phyloP scores from a whole-genome alignment of 2,113 vertebrate genomes.

The Onychostruthus taczanowskii region DNA sequence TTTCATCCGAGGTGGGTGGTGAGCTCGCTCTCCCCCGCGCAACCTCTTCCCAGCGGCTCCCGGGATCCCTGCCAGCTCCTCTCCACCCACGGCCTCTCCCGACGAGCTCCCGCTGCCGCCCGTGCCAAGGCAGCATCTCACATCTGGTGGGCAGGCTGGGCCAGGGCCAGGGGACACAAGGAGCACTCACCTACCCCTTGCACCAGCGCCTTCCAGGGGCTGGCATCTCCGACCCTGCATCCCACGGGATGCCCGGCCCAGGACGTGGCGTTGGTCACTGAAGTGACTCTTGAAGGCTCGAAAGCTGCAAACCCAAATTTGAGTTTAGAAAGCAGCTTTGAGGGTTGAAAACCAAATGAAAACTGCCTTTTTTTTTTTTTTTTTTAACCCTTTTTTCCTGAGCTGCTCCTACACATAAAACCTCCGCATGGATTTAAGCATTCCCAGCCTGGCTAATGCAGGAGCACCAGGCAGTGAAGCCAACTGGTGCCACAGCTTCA shows the following conservation, averaged over 20 bases:
- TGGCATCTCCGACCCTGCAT: background rate
- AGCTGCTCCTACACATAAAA: background rate
- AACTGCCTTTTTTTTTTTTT: background rate
- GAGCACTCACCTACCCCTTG: background rate
- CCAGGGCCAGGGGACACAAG: background rate
- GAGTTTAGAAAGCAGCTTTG: background rate
- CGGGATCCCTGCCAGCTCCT: constrained; percentile 47
- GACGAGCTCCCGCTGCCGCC: background rate
- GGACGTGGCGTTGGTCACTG: rapidly evolving
- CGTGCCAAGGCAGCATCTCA: background rate
- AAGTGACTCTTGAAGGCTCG: rapidly evolving
- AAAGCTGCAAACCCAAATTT: background rate
- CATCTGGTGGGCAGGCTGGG: background rate
- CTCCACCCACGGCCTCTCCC: constrained; percentile 56
- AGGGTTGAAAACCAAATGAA: background rate
- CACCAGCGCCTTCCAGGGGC: rapidly evolving
- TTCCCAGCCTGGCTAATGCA: background rate
- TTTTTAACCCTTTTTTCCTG: background rate
- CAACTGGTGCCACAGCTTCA: background rate
- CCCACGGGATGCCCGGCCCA: rapidly evolving
- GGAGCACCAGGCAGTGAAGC: background rate
- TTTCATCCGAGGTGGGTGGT: constrained; percentile 48
- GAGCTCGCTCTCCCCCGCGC: constrained; percentile 25
- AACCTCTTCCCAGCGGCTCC: constrained; percentile 41
- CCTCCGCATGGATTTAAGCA: rapidly evolving